phyloP scores from a whole-genome alignment of 1,140 invertebrate species.

The Ladona fulva region DNA sequence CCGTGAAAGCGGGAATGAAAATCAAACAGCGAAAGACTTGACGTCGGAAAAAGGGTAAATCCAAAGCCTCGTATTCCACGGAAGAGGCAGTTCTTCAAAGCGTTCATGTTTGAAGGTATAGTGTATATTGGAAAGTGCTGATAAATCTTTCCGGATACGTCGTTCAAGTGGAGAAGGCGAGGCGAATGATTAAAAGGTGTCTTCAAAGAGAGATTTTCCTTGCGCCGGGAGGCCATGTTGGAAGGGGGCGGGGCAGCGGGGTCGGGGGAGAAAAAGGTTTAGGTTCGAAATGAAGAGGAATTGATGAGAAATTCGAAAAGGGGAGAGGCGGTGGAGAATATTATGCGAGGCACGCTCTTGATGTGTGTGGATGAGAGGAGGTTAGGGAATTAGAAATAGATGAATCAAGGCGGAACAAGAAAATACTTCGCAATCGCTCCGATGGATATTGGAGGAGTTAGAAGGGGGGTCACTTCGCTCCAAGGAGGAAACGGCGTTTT shows the following conservation, averaged over 20 bases:
- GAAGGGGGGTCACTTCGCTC: no score
- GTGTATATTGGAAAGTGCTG: constrained; percentile 9
- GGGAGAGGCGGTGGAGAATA: background rate
- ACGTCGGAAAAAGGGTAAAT: no score
- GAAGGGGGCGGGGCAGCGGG: background rate
- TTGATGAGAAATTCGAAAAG: background rate
- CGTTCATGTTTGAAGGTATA: background rate
- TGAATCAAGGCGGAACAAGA: no score
- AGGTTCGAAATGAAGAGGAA: background rate
- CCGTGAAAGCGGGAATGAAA: no score
- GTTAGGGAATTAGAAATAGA: background rate
- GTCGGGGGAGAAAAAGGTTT: background rate
- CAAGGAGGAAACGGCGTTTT: no score
- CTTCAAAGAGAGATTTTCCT: background rate
- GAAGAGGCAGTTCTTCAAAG: background rate
- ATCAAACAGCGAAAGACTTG: no score
- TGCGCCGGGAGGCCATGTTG: background rate
- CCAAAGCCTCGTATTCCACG: no score
- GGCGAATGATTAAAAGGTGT: background rate
- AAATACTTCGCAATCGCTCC: no score
- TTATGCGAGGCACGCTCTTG: background rate
- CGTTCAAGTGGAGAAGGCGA: background rate
- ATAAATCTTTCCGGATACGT: background rate
- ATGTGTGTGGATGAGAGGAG: background rate
- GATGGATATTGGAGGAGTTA: no score